phyloP scores from a whole-genome alignment of 2,113 vertebrate species.

The Pardalotus punctatus region DNA sequence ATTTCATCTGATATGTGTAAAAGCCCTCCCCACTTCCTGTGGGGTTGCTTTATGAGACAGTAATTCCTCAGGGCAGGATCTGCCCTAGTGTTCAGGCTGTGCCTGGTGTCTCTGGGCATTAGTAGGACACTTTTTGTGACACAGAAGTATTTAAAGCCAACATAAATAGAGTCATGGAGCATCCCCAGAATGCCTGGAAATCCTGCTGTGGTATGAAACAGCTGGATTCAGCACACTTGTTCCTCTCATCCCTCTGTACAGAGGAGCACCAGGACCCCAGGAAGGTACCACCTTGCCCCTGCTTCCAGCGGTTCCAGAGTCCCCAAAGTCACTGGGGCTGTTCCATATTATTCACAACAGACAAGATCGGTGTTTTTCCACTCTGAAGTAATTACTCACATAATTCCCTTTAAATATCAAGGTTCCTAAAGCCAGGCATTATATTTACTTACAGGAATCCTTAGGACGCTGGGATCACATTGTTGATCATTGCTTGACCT shows the following conservation, averaged over 20 bases:
- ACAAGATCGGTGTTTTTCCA: neutral
- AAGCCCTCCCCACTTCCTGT: neutral
- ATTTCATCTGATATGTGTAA: neutral
- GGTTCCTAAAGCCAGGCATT: neutral
- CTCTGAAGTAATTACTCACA: slow-evolving; percentile 23
- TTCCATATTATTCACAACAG: neutral
- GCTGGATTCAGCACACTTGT: neutral
- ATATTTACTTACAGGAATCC: slow-evolving; percentile 39
- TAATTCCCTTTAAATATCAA: slow-evolving; percentile 32
- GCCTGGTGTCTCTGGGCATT: neutral
- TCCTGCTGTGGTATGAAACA: neutral
- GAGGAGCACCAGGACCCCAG: neutral
- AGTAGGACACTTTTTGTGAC: neutral
- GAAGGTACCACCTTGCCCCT: neutral
- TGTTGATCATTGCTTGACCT: slow-evolving; percentile 54
- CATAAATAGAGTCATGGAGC: neutral
- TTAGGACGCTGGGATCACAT: slow-evolving; percentile 3
- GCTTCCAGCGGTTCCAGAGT: neutral
- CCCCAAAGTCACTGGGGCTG: neutral
- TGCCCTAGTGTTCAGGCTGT: neutral
- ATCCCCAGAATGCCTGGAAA: neutral
- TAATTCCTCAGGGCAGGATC: neutral
- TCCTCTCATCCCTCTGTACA: neutral
- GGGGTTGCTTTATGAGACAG: neutral
- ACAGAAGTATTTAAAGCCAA: neutral